Evolutionary conservation across 2,888 invertebrate species (phyloP).

Genomic region (Polietes domitor): DNA sequence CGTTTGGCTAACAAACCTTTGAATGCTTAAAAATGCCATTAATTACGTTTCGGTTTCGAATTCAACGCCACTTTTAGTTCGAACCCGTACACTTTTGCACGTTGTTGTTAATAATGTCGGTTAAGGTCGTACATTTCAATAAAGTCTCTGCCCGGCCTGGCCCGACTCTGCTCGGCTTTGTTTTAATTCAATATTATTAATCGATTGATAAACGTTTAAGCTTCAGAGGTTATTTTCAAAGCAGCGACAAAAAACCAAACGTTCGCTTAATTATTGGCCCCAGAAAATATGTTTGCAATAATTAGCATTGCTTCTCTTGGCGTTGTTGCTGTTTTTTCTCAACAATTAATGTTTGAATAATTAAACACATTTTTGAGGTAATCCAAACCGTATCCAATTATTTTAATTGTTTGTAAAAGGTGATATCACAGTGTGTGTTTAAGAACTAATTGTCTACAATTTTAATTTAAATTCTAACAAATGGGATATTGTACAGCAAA

Average conservation of each 20-base stretch:
- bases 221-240: constrained; percentile 14
- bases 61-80: neutral
- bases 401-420: too few species aligned
- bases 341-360: neutral
- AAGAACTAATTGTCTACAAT: too few species aligned
- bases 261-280: constrained; percentile 34
- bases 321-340: neutral
- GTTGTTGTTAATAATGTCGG: constrained; percentile 54
- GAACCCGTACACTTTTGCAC: neutral
- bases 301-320: constrained; percentile 6
- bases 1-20: neutral
- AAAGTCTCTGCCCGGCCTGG: constrained; percentile 18
- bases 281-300: constrained; percentile 38
- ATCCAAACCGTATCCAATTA: too few species aligned
- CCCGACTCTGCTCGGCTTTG: neutral
- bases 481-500: too few species aligned
- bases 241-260: neutral
- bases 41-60: constrained; percentile 38
- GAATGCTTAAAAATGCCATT: too few species aligned
- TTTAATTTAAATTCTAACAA: too few species aligned
- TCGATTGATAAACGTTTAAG: constrained; percentile 50
- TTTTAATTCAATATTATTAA: constrained; percentile 47
- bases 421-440: too few species aligned
- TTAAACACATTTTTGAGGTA: too few species aligned
- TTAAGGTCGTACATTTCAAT: constrained; percentile 61